Evolutionary conservation across 2,113 vertebrate species (phyloP).

Genomic region (Plotosus lineatus): DNA sequence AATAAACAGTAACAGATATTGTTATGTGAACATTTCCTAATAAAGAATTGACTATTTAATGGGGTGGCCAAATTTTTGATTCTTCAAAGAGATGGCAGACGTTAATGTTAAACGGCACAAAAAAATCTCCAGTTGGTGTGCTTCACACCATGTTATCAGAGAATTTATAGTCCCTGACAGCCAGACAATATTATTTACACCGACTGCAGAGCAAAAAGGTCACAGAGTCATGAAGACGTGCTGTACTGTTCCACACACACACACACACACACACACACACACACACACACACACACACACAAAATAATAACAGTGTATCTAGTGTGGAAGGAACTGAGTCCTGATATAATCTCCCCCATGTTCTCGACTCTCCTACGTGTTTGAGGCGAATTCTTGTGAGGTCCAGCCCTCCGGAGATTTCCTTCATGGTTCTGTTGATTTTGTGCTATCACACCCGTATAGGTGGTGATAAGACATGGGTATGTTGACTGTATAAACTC

Average conservation of each 20-base stretch:
- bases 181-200: conserved; percentile 5
- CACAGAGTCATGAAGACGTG: background rate
- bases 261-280: too few species aligned
- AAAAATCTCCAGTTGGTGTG: conserved; percentile 24
- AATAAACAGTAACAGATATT: too few species aligned
- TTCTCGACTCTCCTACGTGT: conserved; percentile 38
- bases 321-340: conserved; percentile 34
- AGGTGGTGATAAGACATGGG: conserved; percentile 52
- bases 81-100: background rate
- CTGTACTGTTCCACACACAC: conserved; percentile 3
- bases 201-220: background rate
- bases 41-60: too few species aligned
- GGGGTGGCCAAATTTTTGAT: too few species aligned
- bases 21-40: too few species aligned
- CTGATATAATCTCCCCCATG: conserved; percentile 62
- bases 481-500: conserved; percentile 77
- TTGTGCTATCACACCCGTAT: conserved; percentile 61
- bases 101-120: background rate
- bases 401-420: conserved; percentile 65
- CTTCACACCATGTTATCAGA: background rate
- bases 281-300: too few species aligned
- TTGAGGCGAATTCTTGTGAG: conserved; percentile 60
- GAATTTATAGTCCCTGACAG: background rate
- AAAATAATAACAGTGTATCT: conserved; percentile 26
- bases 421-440: conserved; percentile 58